Conservation (phyloP, 2,888 invertebrate species). For the Eupithecia abbreviata region DNA sequence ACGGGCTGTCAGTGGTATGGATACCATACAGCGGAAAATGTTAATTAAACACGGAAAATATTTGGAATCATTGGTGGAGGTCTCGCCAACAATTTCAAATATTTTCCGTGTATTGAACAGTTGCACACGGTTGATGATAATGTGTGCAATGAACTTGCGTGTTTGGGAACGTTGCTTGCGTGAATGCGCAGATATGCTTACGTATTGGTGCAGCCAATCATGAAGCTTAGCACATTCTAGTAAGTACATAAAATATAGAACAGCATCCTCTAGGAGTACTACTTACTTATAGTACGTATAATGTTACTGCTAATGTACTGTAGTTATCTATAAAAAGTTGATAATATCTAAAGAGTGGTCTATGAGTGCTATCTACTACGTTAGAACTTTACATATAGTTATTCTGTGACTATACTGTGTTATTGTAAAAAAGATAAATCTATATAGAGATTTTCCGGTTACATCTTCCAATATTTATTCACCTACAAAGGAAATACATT, state of each 20-base stretch:
- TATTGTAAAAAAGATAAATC: background rate
- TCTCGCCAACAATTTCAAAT: background rate
- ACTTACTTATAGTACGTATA: too few relatives aligned
- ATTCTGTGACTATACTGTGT: background rate
- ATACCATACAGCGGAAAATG: too few relatives aligned
- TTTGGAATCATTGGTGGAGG: background rate
- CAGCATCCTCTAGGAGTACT: background rate
- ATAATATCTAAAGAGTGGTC: too few relatives aligned
- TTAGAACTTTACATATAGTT: too few relatives aligned
- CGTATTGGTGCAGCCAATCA: background rate
- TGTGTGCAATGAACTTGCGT: slow-evolving; percentile 32
- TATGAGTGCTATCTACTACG: too few relatives aligned
- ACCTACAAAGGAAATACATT: background rate
- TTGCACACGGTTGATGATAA: slow-evolving; percentile 26
- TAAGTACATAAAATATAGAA: background rate
- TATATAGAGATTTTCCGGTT: background rate
- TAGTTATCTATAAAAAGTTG: too few relatives aligned
- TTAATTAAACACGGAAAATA: too few relatives aligned
- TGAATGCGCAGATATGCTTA: slow-evolving; percentile 31
- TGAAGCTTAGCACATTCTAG: background rate
- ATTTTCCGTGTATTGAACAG: slow-evolving; percentile 8
- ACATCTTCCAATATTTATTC: background rate
- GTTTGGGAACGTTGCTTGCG: background rate
- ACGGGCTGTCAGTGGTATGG: background rate
- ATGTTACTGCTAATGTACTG: too few relatives aligned